Base-by-base conservation (phyloP, 2,797 vertebrate genomes). In the Tympanoctomys barrerae region DNA sequence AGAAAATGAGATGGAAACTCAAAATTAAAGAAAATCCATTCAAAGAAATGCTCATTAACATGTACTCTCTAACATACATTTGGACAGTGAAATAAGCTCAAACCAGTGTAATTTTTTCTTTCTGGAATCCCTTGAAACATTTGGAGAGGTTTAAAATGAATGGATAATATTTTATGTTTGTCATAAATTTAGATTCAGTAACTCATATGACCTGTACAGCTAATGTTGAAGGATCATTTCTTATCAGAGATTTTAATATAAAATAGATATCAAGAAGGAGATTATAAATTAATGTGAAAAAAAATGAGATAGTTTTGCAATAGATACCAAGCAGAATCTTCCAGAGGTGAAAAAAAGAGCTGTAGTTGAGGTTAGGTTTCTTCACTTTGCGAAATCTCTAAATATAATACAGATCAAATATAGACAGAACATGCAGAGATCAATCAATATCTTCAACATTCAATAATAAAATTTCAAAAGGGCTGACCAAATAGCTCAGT, bases 101-200 rank as follows among this genome's bases (percentile, higher is more conserved):
- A 88, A 62, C 26, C 12, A 66, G 2, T 71, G 9, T 84, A 28
- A 70, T 81, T 33, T 49, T 28, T 16, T 83, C 5, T 89, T 62
- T 7, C 68, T 79, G 36, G 9, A 81, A 79, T 71, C 14, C 68
- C 26, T 89, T 71, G 2, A 78, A 91, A 93, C 66, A 1, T 2
- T 70, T 84, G 13, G 24, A 90, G 79, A 5, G 14, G 0, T 4
- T 54, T n/a, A 13, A 22, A 91, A 75, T 54, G 70, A 39, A 86
- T 49, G 39, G 1, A 64, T 71, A 66, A 33, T 36, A 31, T 85
- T 94, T 33, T 81, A 54, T 46, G 14, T 49, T 39, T 91, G 26
- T 80, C 13, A 88, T 79, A 79, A 86, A 78, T 78, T 71, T 94
- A 46, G 94, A 36, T 84, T 46, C 18, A 39, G 24, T n/a, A 59